Base-by-base conservation (phyloP, 2,113 vertebrate species). In the Pseudonaja textilis region DNA sequence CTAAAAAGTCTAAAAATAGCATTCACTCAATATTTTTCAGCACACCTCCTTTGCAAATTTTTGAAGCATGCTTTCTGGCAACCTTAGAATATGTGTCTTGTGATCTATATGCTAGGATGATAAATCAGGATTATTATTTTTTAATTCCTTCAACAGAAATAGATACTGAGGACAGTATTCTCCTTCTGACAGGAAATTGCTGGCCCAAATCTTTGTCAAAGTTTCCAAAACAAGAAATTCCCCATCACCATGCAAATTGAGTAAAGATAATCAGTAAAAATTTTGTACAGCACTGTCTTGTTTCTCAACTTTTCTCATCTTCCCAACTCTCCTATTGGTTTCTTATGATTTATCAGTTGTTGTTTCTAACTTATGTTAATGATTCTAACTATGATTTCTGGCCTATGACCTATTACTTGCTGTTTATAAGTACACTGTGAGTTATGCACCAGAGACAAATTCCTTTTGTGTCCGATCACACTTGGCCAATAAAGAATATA, bases 11-110 rank as follows among this genome's bases (percentile, higher is more conserved):
- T 85, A 61, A 29, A 12, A n/a, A 12, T 0, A 93, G 26, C 87
- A 50, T 88, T 9, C 88, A 25, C 12, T 91, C 91, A 52, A 2
- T 93, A 26, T 52, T 95, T 94, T 81, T 91, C 85, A 91, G 23
- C 9, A 3, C 23, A 54, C 45, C 61, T 88, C 56, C 47, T 52
- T 89, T 90, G 52, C 29, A 95, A 89, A 56, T 23, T 12, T 22
- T 56, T 39, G 54, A 39, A 39, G 18, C 7, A 10, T 52, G 47
- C n/a, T 88, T 88, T 55, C 52, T 6, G 5, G 47, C 3, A 57
- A 57, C 42, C 87, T 39, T 57, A 22, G 54, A 39, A 56, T 1
- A 89, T 23, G 22, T 57, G 5, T 55, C n/a, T 34, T 11, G 18
- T 2, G 12, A 3, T 25, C 9, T 12, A 2, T 12, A 2, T 34